Percentiles rank a stretch among this genome's conserved stretches.
These are phyloP conservation scores for Chrysotoxum bicinctum DNA, from an alignment of 2,888 invertebrate genomes.

Conservation along the genomic window DNA sequence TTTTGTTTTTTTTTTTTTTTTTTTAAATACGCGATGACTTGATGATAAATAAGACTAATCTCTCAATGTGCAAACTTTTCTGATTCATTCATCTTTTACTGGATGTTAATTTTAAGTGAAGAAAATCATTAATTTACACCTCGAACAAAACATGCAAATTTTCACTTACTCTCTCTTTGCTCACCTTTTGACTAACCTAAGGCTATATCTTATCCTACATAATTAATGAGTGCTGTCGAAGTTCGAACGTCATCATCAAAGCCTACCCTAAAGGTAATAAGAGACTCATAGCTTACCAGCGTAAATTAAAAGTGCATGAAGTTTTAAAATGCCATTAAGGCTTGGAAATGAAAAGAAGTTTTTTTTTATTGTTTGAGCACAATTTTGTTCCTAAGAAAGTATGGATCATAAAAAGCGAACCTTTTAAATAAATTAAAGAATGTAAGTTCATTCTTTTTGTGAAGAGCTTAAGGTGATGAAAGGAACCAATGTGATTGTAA, in stretches of 20 bases:
- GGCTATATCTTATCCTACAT: not conserved
- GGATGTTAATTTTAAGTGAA: slow-evolving; percentile 1
- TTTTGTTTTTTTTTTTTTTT: no score
- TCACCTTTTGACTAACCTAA: not conserved
- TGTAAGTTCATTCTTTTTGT: not conserved
- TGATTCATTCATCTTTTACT: not conserved
- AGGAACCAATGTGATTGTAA: not conserved
- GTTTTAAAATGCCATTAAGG: not conserved
- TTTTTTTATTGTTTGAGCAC: not conserved
- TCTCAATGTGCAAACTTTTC: slow-evolving; percentile 1
- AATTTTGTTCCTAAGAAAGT: not conserved
- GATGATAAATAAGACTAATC: not conserved
- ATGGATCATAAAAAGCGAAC: not conserved
- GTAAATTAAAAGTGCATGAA: slow-evolving; percentile 25
- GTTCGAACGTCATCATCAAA: not conserved
- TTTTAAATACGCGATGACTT: not conserved
- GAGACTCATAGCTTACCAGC: not conserved
- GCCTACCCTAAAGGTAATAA: not conserved
- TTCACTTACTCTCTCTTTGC: not conserved
- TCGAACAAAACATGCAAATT: slow-evolving; percentile 39
- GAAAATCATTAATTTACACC: slow-evolving; percentile 33
- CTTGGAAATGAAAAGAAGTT: not conserved
- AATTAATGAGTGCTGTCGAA: slow-evolving; percentile 11
- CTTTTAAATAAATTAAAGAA: not conserved
- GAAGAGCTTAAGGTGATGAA: not conserved